Evolutionary conservation across 92 coral and sea anemone species (phyloP).

Genomic region (Actinostola sp.): DNA sequence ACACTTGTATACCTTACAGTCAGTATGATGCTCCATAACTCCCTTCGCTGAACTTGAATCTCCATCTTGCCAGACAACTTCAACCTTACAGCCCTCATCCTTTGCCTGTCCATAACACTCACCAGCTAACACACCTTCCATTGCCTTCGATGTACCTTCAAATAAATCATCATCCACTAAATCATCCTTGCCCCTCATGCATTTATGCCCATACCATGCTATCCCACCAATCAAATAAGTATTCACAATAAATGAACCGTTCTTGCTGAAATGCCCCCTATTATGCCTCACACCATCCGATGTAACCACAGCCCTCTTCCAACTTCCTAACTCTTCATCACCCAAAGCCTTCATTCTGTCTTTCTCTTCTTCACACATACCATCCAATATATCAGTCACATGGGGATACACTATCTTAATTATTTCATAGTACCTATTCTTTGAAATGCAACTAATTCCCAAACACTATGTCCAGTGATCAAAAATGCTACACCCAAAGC

Average conservation of each 20-base stretch:
- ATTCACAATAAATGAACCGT: too few species aligned
- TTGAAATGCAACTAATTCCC: too few species aligned
- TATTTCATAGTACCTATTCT: too few species aligned
- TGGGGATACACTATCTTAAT: too few species aligned
- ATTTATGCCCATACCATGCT: constrained; percentile 54
- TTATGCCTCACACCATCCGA: too few species aligned
- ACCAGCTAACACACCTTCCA: constrained; percentile 40
- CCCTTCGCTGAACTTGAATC: constrained; percentile 31
- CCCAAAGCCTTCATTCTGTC: not conserved
- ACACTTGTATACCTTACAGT: constrained; percentile 22
- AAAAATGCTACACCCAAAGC: too few species aligned
- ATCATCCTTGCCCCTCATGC: constrained; percentile 47
- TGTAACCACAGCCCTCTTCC: constrained; percentile 6
- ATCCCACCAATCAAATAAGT: constrained; percentile 52
- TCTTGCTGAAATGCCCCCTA: too few species aligned
- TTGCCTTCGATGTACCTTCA: constrained; percentile 42
- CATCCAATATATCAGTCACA: too few species aligned
- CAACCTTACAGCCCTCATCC: constrained; percentile 30
- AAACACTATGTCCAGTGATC: too few species aligned
- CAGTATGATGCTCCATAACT: constrained; percentile 2
- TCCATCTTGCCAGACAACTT: constrained; percentile 54
- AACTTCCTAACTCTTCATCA: not conserved
- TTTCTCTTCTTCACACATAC: not conserved
- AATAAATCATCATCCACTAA: not conserved
- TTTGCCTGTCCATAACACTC: constrained; percentile 40